These are phyloP conservation scores for Euleptes europaea DNA, from an alignment of 2,113 vertebrate species.

Conservation along the genomic window DNA sequence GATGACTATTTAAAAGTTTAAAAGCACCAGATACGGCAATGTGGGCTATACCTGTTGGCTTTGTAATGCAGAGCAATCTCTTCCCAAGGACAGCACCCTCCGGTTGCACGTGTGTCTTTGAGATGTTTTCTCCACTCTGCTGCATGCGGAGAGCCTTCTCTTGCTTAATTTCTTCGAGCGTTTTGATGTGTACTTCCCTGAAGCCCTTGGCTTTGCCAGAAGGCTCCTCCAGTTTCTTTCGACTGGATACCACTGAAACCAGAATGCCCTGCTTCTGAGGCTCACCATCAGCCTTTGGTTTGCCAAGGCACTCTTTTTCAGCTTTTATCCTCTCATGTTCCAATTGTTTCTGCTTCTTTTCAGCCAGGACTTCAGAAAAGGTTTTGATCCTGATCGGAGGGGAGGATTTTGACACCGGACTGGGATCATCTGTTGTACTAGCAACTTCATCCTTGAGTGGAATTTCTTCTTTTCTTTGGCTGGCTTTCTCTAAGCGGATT, in stretches of 20 bases:
- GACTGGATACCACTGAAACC: not conserved
- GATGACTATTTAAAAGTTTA: not conserved
- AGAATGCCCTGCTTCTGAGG: slow-evolving; percentile 33
- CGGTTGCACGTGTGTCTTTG: not conserved
- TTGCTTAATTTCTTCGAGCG: slow-evolving; percentile 89
- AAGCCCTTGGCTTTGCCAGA: slow-evolving; percentile 23
- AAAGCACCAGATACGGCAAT: not conserved
- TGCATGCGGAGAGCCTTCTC: slow-evolving; percentile 87
- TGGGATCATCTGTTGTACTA: slow-evolving; percentile 48
- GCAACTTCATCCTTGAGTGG: slow-evolving; percentile 45
- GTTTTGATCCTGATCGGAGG: slow-evolving; percentile 67
- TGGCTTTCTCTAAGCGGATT: slow-evolving; percentile 87
- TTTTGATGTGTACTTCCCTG: slow-evolving; percentile 84
- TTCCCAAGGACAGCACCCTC: slow-evolving; percentile 41
- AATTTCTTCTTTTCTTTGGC: slow-evolving; percentile 68
- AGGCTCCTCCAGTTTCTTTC: slow-evolving; percentile 48
- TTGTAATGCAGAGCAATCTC: slow-evolving; percentile 69
- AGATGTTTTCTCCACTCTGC: slow-evolving; percentile 51
- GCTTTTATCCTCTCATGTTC: slow-evolving; percentile 71
- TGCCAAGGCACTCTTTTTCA: slow-evolving; percentile 49
- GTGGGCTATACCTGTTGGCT: slow-evolving; percentile 68
- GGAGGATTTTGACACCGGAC: slow-evolving; percentile 45
- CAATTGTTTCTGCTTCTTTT: slow-evolving; percentile 77
- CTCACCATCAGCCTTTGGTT: slow-evolving; percentile 48
- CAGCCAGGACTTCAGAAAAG: slow-evolving; percentile 77